A percentile compares a stretch with the other conserved stretches of the same genome.
These are phyloP conservation scores for Sphaerophoria taeniata DNA, from an alignment of 2,888 invertebrate species.

Conservation along the genomic window DNA sequence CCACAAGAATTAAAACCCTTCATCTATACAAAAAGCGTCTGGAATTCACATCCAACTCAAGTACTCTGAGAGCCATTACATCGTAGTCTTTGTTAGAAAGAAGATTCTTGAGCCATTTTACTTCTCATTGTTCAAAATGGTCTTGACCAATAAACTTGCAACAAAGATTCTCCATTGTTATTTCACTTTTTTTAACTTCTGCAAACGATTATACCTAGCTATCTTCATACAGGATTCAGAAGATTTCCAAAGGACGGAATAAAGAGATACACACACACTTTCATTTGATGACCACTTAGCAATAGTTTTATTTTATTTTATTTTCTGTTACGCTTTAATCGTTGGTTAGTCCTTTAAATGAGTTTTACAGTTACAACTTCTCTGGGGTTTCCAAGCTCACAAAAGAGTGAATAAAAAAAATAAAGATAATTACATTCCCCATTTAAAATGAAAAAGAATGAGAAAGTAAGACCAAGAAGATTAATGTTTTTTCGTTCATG, in stretches of 20 bases:
- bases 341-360: constrained; percentile 7
- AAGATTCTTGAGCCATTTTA: not conserved
- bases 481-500: constrained; percentile 1
- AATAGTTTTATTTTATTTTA: not conserved
- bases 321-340: not conserved
- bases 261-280: too few relatives aligned
- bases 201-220: too few relatives aligned
- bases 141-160: constrained; percentile 30
- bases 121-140: constrained; percentile 38
- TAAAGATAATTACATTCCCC: not conserved
- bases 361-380: constrained; percentile 8
- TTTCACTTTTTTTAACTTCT: not conserved
- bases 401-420: not conserved
- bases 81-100: too few relatives aligned
- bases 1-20: too few relatives aligned
- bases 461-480: not conserved
- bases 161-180: constrained; percentile 25
- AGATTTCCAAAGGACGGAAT: too few relatives aligned
- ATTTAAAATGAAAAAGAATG: not conserved
- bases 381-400: not conserved
- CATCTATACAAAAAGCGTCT: too few relatives aligned
- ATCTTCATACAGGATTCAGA: too few relatives aligned
- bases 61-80: too few relatives aligned
- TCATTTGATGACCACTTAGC: too few relatives aligned
- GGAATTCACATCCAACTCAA: too few relatives aligned